phyloP scores from a whole-genome alignment of 2,888 invertebrate genomes.

The Limnephilus marmoratus region DNA sequence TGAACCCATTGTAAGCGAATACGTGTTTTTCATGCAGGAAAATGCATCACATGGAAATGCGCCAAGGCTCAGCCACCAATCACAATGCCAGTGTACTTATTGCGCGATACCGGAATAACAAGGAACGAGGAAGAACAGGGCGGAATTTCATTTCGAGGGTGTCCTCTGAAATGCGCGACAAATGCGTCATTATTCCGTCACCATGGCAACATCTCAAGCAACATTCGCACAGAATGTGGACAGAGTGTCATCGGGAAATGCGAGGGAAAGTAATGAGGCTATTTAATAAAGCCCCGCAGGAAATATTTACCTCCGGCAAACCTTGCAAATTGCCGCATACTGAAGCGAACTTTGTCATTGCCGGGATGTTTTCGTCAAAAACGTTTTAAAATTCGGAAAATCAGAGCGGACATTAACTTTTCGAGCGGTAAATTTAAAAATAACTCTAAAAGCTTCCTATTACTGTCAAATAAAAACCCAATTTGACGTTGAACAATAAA shows the following conservation, averaged over 20 bases:
- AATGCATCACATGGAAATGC: slow-evolving; percentile 21
- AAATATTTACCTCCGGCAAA: background rate
- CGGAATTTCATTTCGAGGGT: slow-evolving; percentile 6
- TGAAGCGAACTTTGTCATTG: background rate
- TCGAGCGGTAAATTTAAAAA: background rate
- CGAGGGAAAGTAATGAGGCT: slow-evolving; percentile 8
- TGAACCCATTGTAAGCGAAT: slow-evolving; percentile 12
- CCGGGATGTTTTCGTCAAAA: background rate
- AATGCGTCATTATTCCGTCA: background rate
- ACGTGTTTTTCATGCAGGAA: slow-evolving; percentile 25
- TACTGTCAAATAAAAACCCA: background rate
- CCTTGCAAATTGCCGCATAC: background rate
- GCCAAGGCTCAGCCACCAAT: background rate
- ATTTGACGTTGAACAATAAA: background rate
- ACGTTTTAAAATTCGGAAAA: background rate
- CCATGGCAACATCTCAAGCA: background rate
- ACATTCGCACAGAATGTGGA: background rate
- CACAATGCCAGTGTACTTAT: background rate
- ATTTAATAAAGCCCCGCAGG: background rate
- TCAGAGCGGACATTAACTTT: background rate
- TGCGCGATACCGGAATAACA: background rate
- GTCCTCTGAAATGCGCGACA: slow-evolving; percentile 4
- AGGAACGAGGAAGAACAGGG: background rate
- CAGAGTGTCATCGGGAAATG: slow-evolving; percentile 2
- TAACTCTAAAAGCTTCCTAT: background rate